Evolutionary conservation across 1,140 invertebrate species (phyloP), one percentile per base, ranked within the genome.

Genomic region (Proctacanthus coquilletti): DNA sequence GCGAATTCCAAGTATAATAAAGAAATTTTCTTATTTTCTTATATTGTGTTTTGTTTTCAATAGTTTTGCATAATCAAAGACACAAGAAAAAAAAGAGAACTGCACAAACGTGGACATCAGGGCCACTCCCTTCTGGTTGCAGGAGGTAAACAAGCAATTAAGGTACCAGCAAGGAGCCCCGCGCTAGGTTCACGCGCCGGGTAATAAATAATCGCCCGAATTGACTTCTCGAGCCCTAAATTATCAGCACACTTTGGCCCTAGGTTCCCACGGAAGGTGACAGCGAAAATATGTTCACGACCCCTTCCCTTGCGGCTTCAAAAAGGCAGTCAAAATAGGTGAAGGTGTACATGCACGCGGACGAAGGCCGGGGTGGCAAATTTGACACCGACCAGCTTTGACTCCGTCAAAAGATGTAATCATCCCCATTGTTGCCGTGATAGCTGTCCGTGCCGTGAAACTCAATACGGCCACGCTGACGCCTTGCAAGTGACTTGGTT

Each of bases 131-230:
- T n/a, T n/a, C n/a, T n/a, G n/a, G n/a, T n/a, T n/a, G n/a, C n/a
- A n/a, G n/a, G n/a, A n/a, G n/a, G n/a, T n/a, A n/a, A n/a, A n/a
- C n/a, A n/a, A n/a, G n/a, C n/a, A n/a, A n/a, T n/a, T n/a, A n/a
- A n/a, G n/a, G n/a, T n/a, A n/a, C n/a, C n/a, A n/a, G n/a, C n/a
- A n/a, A n/a, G n/a, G n/a, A n/a, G n/a, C n/a, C n/a, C n/a, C n/a
- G n/a, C n/a, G n/a, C n/a, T n/a, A n/a, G n/a, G n/a, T n/a, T n/a
- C n/a, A n/a, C n/a, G n/a, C n/a, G n/a, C n/a, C n/a, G n/a, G n/a
- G 23, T 27, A 27, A 27, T 27, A 27, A 27, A 27, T 27, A 27
- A 27, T 27, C 23, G 23, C n/a, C n/a, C n/a, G n/a, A n/a, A n/a
- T n/a, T n/a, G n/a, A n/a, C n/a, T n/a, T n/a, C n/a, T n/a, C n/a